Percentiles rank a stretch among this genome's conserved stretches.
Conservation (phyloP, 2,888 invertebrate genomes). For the Sphaerophoria taeniata region DNA sequence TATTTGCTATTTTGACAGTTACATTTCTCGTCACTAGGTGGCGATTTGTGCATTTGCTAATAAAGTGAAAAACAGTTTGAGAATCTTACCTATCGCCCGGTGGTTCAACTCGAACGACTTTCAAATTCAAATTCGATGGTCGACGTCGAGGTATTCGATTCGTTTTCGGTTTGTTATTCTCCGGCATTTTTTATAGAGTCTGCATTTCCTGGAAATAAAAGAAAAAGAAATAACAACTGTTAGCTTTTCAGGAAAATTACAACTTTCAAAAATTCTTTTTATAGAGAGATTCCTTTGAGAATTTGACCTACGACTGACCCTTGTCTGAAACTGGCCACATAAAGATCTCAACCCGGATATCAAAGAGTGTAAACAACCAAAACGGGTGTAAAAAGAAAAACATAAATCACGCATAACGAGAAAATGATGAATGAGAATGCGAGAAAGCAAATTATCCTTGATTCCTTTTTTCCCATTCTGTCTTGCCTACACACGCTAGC, state of each 20-base stretch:
- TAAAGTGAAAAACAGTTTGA: conserved; percentile 42
- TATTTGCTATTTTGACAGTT: neutral
- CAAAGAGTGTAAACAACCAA: conserved; percentile 34
- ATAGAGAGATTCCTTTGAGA: too few relatives aligned
- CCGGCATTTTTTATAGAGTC: conserved; percentile 60
- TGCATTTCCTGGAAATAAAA: conserved; percentile 53
- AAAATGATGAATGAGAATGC: conserved; percentile 62
- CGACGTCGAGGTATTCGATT: conserved; percentile 69
- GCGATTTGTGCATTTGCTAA: too few relatives aligned
- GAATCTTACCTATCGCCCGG: conserved; percentile 63
- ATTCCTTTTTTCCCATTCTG: neutral
- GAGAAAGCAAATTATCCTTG: conserved; percentile 51
- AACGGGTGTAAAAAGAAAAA: conserved; percentile 13
- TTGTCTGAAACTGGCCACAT: conserved; percentile 12
- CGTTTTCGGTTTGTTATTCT: conserved; percentile 58
- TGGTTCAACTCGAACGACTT: conserved; percentile 62
- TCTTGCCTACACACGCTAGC: conserved; percentile 7
- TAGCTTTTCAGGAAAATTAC: neutral
- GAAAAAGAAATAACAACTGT: neutral
- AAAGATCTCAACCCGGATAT: conserved; percentile 47
- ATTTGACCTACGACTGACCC: conserved; percentile 37
- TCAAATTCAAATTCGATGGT: conserved; percentile 72
- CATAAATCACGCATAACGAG: conserved; percentile 26
- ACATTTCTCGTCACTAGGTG: too few relatives aligned
- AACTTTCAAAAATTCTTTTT: too few relatives aligned